These are phyloP conservation scores for Erpobdella octoculata DNA, from an alignment of 2,888 invertebrate species.

Conservation along the genomic window DNA sequence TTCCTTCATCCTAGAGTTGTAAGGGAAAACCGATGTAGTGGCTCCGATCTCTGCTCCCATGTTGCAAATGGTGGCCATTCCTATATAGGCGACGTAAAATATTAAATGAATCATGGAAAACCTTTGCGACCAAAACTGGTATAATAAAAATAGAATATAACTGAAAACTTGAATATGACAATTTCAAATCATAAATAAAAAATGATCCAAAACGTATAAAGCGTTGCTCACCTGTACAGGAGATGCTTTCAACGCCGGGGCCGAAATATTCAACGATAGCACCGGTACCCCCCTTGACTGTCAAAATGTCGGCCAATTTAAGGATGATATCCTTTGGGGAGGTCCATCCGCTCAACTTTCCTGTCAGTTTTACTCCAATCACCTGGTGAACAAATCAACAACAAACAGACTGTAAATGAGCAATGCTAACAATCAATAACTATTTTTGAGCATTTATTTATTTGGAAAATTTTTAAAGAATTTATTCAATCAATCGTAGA, in stretches of 20 bases:
- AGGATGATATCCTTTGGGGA: constrained; percentile 96
- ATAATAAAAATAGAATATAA: too few relatives aligned
- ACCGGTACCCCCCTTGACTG: constrained; percentile 97
- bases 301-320: constrained; percentile 88
- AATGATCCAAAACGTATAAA: too few relatives aligned
- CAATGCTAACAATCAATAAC: too few relatives aligned
- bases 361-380: constrained; percentile 91
- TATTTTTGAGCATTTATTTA: too few relatives aligned
- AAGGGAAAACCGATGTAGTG: constrained; percentile 94
- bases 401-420: too few relatives aligned
- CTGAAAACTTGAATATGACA: too few relatives aligned
- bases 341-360: constrained; percentile 91
- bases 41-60: constrained; percentile 99
- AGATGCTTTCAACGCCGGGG: constrained; percentile 92
- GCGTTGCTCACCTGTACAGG: constrained; percentile 81
- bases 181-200: not conserved
- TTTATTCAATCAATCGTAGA: too few relatives aligned
- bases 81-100: too few relatives aligned
- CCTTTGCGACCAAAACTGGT: too few relatives aligned
- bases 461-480: too few relatives aligned
- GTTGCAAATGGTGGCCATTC: constrained; percentile 98
- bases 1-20: constrained; percentile 84
- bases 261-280: constrained; percentile 98
- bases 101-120: too few relatives aligned
- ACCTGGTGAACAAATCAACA: constrained; percentile 57